phyloP scores from a whole-genome alignment of 2,797 vertebrate genomes.

The Lepus townsendii region DNA sequence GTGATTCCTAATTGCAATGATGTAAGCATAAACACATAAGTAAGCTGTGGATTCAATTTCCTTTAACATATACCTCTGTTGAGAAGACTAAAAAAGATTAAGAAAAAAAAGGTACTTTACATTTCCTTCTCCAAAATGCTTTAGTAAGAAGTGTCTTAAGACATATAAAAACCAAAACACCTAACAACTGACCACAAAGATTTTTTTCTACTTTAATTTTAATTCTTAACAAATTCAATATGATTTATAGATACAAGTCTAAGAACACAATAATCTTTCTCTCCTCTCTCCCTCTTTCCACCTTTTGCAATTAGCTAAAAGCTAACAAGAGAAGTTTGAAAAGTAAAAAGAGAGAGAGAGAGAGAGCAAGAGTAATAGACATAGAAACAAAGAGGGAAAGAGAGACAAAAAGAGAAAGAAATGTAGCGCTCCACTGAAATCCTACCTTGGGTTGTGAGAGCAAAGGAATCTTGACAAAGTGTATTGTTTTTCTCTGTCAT shows the following conservation, averaged over 20 bases:
- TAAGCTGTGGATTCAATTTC: conserved; percentile 43
- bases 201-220: background rate
- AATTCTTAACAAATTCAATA: no score
- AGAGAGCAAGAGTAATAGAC: no score
- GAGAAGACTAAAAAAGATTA: conserved; percentile 19
- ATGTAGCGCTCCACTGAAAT: background rate
- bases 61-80: conserved; percentile 27
- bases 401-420: background rate
- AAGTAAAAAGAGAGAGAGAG: background rate
- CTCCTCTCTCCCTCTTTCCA: no score
- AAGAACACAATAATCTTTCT: no score
- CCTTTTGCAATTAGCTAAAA: conserved; percentile 38
- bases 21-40: background rate
- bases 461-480: conserved; percentile 40
- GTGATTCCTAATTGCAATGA: conserved; percentile 58
- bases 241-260: no score
- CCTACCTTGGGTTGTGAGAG: conserved; percentile 14
- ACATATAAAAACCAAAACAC: conserved; percentile 54
- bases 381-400: fast-evolving
- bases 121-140: conserved; percentile 29
- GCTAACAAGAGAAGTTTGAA: background rate
- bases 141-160: conserved; percentile 34
- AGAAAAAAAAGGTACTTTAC: background rate
- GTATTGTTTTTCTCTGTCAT: conserved; percentile 58
- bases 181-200: conserved; percentile 15